Evolutionary conservation across 2,113 vertebrate genomes (phyloP).

Genomic region (Mesembrinibis cayennensis): DNA sequence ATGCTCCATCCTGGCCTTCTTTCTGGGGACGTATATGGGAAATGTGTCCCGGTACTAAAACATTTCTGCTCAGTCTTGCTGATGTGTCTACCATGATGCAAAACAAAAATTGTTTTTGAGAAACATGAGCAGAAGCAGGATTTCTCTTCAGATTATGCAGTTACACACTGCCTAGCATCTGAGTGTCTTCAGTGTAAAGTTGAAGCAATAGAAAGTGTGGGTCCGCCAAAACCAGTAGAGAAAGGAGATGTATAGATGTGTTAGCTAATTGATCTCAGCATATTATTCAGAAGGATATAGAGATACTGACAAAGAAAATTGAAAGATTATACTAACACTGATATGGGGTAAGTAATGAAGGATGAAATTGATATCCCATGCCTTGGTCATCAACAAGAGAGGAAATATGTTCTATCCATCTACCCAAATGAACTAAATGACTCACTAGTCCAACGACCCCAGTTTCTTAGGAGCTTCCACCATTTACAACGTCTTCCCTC

Average conservation of each 20-base stretch:
- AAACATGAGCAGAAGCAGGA: not conserved
- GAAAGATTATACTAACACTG: not conserved
- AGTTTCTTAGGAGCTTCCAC: not conserved
- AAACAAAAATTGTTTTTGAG: not conserved
- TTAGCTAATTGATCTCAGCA: not conserved
- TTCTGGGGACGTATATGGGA: not conserved
- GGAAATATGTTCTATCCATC: not conserved
- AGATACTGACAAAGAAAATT: not conserved
- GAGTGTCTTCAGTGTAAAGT: not conserved
- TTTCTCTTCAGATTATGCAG: not conserved
- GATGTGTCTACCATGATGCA: not conserved
- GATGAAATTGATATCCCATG: not conserved
- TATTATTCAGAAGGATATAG: not conserved
- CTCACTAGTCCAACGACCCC: not conserved
- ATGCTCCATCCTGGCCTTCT: not conserved
- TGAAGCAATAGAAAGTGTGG: not conserved
- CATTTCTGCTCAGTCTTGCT: not conserved
- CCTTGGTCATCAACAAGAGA: not conserved
- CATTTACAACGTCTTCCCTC: not conserved
- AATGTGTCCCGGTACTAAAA: not conserved
- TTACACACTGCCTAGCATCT: not conserved
- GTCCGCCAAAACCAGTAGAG: not conserved
- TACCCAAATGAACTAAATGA: not conserved
- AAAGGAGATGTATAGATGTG: not conserved
- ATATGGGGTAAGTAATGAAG: not conserved